Base-by-base conservation (phyloP, 1,140 invertebrate species). In the Drosophila pectinifera region DNA sequence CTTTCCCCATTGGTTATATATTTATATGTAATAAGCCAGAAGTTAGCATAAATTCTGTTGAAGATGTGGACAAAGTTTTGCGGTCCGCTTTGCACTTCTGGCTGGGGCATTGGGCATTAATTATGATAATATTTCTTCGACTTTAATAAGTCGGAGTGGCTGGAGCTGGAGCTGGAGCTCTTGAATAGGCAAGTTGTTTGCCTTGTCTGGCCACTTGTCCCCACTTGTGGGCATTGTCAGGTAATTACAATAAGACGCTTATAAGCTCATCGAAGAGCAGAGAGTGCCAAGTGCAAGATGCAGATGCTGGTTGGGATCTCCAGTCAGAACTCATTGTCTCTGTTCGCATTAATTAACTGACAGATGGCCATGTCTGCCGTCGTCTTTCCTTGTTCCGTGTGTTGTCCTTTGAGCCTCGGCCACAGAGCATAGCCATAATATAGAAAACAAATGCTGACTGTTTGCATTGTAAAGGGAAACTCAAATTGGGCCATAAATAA, bases 181-280 rank as follows among this genome's bases (percentile, higher is more conserved):
- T 43, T 24, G 26, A 70, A 42, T 73, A 63, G 63, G 49, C 55
- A 51, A 42, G 39, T 51, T n/a, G 41, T 48, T 46, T 49, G 53
- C 16, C 22, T n/a, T 36, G 49, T 14, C 36, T 28, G 39, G 22
- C 31, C 16, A 20, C 43, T 72, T 72, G 65, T 54, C 54, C 63
- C 56, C 74, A 88, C 78, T 86, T 61, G 69, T 75, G 57, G 70
- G 55, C 79, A 88, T 88, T 89, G 79, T 88, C 83, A 73, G 84
- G 72, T 88, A 88, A 88, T 88, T 88, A 88, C 79, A 88, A 82
- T 88, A 83, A 88, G 83, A 83, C 72, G 79, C 79, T 83, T 73
- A 83, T 83, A 83, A 88, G 79, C 83, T 79, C 76, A 80, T 86
- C 67, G 79, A 83, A 80, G 73, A 75, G 54, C 55, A 45, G 68